Evolutionary conservation across 2,113 vertebrate genomes (phyloP).

Genomic region (Dasyprocta punctata): DNA sequence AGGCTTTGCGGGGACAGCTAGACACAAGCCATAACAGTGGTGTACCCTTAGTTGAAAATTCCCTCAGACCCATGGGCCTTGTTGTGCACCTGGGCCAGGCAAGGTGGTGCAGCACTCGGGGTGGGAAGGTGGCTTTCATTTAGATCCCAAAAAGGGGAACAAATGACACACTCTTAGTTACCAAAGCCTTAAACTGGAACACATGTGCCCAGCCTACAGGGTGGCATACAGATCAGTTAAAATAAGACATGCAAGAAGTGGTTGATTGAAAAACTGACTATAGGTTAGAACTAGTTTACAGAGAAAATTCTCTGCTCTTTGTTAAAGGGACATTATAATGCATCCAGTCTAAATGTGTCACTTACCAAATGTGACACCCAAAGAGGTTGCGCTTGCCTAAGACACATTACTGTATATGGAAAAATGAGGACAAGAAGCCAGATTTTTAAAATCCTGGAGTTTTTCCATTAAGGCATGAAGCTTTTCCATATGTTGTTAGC

Average conservation of each 20-base stretch:
- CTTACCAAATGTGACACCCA: not conserved
- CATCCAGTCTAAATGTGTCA: not conserved
- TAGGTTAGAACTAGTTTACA: not conserved
- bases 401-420: not conserved
- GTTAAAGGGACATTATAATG: not conserved
- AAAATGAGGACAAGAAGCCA: not conserved
- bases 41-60: not conserved
- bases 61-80: not conserved
- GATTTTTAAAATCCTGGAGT: not conserved
- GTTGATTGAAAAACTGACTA: not conserved
- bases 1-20: not conserved
- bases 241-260: not conserved
- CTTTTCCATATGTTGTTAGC: not conserved
- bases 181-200: not conserved
- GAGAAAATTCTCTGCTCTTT: not conserved
- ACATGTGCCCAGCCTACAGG: not conserved
- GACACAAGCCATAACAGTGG: not conserved
- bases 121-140: not conserved
- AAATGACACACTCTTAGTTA: not conserved
- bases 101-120: not conserved
- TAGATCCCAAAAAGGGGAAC: not conserved
- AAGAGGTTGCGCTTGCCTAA: not conserved
- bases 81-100: not conserved
- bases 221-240: not conserved
- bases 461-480: not conserved